Evolutionary conservation across 23 tunicate genomes (phyloP).

Genomic region (Ciona savignyi): DNA sequence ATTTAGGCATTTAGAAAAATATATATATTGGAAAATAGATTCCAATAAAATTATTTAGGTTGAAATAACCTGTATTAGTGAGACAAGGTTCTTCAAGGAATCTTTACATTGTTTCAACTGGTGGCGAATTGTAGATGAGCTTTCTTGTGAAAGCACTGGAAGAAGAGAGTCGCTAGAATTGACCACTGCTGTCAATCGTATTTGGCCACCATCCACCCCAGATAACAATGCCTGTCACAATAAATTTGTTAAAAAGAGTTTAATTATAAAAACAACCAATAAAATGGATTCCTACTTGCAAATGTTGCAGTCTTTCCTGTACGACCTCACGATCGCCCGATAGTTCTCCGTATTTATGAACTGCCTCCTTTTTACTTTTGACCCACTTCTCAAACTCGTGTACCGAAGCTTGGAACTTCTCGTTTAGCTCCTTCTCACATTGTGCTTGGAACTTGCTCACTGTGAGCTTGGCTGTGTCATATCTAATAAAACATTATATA

Average conservation of each 20-base stretch:
- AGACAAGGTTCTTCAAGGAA: slow-evolving; percentile 51
- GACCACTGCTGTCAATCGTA: slow-evolving; percentile 32
- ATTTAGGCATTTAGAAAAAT: background rate
- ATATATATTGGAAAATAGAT: background rate
- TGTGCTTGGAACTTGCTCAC: slow-evolving; percentile 18
- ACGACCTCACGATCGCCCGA: slow-evolving; percentile 50
- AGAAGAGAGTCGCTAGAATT: slow-evolving; percentile 51
- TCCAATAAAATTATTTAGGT: background rate
- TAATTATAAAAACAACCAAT: background rate
- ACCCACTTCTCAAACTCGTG: slow-evolving; percentile 73
- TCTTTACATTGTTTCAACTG: slow-evolving; percentile 72
- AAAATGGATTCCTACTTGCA: slow-evolving; percentile 40
- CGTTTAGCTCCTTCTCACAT: slow-evolving; percentile 52
- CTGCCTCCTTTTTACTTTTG: slow-evolving; percentile 53
- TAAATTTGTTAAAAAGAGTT: background rate
- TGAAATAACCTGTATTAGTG: slow-evolving; percentile 48
- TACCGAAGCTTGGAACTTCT: slow-evolving; percentile 37
- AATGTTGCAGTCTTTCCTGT: slow-evolving; percentile 50
- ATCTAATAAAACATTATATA: slow-evolving; percentile 41
- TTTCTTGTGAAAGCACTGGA: slow-evolving; percentile 31
- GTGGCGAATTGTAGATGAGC: slow-evolving; percentile 35
- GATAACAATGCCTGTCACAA: slow-evolving; percentile 30
- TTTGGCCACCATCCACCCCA: slow-evolving; percentile 53
- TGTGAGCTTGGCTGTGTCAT: slow-evolving; percentile 40
- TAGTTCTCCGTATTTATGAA: slow-evolving; percentile 48